phyloP scores from a whole-genome alignment of 64 coral and sea anemone genomes.

The Catalaphyllia jardinei region DNA sequence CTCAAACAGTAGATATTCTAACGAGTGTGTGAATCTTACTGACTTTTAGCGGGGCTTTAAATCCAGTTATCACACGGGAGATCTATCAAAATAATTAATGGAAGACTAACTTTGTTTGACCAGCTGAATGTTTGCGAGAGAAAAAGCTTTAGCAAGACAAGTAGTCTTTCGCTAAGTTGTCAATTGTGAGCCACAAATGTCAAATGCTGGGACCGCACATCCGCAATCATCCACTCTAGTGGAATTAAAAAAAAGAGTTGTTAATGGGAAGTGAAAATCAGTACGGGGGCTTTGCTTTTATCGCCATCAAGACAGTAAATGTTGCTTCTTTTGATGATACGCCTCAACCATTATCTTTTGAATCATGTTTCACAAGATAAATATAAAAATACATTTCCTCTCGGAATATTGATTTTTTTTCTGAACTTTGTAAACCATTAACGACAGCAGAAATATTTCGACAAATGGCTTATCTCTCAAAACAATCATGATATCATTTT shows the following conservation, averaged over 20 bases:
- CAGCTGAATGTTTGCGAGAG: conserved; percentile 18
- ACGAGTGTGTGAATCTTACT: not conserved
- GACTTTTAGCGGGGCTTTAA: conserved; percentile 1
- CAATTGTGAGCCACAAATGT: not conserved
- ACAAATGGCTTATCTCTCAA: not conserved
- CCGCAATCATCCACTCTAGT: not conserved
- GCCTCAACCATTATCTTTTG: not conserved
- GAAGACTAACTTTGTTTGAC: conserved; percentile 8
- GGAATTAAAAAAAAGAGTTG: not conserved
- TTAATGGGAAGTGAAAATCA: not conserved
- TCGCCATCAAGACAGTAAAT: not conserved
- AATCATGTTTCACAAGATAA: too few species aligned
- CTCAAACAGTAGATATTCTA: not conserved
- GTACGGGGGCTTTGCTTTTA: not conserved
- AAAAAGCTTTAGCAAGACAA: conserved; percentile 5
- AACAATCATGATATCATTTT: not conserved
- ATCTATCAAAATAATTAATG: conserved; percentile 25
- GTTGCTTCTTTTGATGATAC: not conserved
- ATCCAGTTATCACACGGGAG: not conserved
- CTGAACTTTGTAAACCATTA: not conserved
- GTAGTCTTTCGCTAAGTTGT: not conserved
- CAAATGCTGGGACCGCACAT: not conserved
- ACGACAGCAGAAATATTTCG: not conserved
- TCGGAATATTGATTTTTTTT: not conserved
- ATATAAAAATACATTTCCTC: too few species aligned